Evolutionary conservation across 37 sponge, comb jelly and placozoan genomes (phyloP).

Genomic region (Corticium candelabrum): DNA sequence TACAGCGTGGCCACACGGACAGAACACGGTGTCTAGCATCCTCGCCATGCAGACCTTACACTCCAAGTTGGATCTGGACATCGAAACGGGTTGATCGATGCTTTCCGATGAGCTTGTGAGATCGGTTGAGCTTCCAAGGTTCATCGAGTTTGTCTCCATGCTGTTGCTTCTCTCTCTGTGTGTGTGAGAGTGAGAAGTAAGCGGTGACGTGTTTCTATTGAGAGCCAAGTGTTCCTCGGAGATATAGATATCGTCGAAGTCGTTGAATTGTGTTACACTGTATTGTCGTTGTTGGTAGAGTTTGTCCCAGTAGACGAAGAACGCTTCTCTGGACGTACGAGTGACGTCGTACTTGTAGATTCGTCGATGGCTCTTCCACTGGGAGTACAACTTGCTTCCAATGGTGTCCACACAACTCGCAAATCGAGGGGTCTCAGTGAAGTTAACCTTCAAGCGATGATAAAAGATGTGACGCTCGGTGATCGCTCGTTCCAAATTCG

Average conservation of each 20-base stretch:
- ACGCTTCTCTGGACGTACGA: not conserved
- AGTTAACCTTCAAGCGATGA: not conserved
- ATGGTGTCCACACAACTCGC: not conserved
- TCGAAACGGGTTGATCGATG: no score
- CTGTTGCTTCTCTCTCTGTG: no score
- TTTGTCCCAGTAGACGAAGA: not conserved
- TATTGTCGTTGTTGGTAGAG: not conserved
- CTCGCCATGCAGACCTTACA: constrained; percentile 78
- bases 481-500: not conserved
- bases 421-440: not conserved
- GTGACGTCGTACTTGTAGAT: not conserved
- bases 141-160: not conserved
- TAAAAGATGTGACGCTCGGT: constrained; percentile 2
- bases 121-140: not conserved
- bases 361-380: not conserved
- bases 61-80: no score
- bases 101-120: no score
- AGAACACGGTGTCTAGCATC: constrained; percentile 58
- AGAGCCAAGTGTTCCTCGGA: no score
- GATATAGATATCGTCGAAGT: no score
- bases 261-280: not conserved
- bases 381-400: not conserved
- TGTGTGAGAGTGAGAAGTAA: not conserved
- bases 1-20: constrained; percentile 80
- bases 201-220: not conserved